These are phyloP conservation scores for Anguilla rostrata DNA, from an alignment of 2,113 vertebrate species.

Conservation along the genomic window DNA sequence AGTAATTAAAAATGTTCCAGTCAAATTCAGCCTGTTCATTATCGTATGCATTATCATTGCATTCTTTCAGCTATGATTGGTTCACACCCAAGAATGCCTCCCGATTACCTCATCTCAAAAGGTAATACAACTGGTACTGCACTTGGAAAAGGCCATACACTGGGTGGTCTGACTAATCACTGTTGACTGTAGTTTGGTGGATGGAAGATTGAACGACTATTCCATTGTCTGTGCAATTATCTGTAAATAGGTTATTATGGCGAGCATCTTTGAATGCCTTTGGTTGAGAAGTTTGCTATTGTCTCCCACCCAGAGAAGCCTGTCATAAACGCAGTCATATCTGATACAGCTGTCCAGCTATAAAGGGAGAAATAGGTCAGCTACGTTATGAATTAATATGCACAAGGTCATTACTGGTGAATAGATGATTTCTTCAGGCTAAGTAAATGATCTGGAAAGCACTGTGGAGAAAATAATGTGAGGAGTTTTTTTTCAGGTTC, in stretches of 20 bases:
- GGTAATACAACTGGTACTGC: background rate
- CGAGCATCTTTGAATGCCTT: background rate
- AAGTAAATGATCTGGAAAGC: background rate
- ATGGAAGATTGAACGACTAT: background rate
- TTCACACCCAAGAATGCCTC: background rate
- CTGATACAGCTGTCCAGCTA: background rate
- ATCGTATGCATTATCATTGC: constrained; percentile 15
- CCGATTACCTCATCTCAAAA: background rate
- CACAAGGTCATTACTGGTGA: background rate
- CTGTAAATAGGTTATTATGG: background rate
- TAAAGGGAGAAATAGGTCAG: background rate
- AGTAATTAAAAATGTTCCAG: constrained; percentile 45
- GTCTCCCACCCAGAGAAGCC: background rate
- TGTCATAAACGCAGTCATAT: background rate
- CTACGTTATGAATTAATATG: background rate
- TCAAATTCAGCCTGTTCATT: constrained; percentile 48
- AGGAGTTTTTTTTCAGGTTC: background rate
- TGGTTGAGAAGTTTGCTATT: background rate
- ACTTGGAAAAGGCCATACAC: background rate
- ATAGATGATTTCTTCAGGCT: background rate
- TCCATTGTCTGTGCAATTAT: background rate
- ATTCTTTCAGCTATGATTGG: background rate
- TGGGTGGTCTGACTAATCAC: background rate
- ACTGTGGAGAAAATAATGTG: background rate
- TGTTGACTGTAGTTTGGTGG: background rate